Evolutionary conservation across 2,888 invertebrate genomes (phyloP).

Genomic region (Rotaria magnacalcarata): DNA sequence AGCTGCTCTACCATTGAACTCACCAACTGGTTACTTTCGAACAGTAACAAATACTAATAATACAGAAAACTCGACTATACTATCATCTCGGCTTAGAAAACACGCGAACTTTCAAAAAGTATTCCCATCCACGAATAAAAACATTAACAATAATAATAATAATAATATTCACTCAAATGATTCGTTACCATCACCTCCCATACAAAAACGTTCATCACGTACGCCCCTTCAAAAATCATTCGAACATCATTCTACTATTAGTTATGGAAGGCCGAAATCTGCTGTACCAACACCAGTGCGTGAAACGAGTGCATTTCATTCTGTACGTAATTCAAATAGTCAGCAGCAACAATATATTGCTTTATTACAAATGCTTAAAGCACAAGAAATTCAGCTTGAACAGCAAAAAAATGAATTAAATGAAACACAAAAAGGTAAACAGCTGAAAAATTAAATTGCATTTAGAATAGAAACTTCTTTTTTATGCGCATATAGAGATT

Average conservation of each 20-base stretch:
- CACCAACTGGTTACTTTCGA: neutral
- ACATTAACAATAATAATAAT: conserved; percentile 19
- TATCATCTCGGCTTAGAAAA: neutral
- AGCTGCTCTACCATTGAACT: neutral
- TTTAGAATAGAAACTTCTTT: neutral
- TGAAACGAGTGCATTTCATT: conserved; percentile 12
- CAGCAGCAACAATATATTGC: conserved; percentile 1
- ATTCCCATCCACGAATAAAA: neutral
- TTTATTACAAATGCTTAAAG: neutral
- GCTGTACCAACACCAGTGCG: neutral
- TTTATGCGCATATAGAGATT: neutral
- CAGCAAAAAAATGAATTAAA: conserved; percentile 19
- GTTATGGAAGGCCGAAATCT: neutral
- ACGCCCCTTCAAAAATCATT: neutral
- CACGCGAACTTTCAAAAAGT: neutral
- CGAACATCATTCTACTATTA: neutral
- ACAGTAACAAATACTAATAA: neutral
- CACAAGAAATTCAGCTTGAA: conserved; percentile 27
- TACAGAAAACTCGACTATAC: neutral
- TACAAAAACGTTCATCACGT: neutral
- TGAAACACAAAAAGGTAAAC: neutral
- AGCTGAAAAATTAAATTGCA: neutral
- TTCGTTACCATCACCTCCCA: neutral
- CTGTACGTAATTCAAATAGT: conserved; percentile 7
- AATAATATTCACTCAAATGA: neutral